Conservation (phyloP, 2,113 vertebrate species). For the Saccopteryx bilineata region DNA sequence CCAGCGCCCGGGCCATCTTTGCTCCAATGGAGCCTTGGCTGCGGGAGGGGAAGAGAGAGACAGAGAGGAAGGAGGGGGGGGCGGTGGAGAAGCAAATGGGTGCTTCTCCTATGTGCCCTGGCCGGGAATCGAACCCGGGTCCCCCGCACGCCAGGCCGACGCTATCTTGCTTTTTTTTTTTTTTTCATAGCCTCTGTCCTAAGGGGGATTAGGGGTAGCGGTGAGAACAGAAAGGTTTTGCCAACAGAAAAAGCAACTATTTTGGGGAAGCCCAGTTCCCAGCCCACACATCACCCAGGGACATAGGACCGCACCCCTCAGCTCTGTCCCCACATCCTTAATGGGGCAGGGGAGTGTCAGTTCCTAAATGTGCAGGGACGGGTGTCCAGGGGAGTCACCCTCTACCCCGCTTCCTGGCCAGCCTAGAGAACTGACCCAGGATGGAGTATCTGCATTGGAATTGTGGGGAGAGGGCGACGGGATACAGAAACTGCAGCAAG, state of each 20-base stretch:
- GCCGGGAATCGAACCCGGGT: too few species aligned
- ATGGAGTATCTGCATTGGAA: not conserved
- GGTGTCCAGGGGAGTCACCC: not conserved
- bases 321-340: not conserved
- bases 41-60: too few species aligned
- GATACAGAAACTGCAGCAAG: not conserved
- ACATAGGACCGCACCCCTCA: not conserved
- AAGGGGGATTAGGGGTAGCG: not conserved
- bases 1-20: too few species aligned
- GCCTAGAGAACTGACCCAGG: too few species aligned
- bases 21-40: too few species aligned
- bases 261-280: not conserved
- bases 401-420: not conserved
- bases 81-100: too few species aligned
- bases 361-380: not conserved
- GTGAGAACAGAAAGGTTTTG: not conserved
- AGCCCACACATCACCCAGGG: fast-evolving
- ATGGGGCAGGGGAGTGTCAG: not conserved
- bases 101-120: too few species aligned
- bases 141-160: too few species aligned
- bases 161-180: not conserved
- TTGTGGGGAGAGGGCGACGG: not conserved
- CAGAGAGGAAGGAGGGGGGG: too few species aligned
- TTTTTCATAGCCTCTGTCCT: not conserved
- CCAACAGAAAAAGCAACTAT: not conserved